Evolutionary conservation across 2,888 invertebrate genomes (phyloP).

Genomic region (Pyrrhosoma nymphula): DNA sequence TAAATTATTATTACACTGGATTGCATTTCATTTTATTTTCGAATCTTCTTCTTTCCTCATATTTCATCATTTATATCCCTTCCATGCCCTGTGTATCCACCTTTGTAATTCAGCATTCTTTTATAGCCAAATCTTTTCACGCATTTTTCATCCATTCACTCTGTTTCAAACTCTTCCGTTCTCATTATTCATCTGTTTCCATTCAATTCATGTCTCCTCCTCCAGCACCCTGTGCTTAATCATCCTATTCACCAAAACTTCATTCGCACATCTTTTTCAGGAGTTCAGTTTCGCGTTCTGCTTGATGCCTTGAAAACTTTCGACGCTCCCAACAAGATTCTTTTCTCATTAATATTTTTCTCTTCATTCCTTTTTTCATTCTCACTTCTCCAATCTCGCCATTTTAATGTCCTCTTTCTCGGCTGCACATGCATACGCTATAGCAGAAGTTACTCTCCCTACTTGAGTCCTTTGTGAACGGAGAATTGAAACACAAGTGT

Average conservation of each 20-base stretch:
- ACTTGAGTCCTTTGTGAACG: too few species aligned
- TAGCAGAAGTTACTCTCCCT: too few species aligned
- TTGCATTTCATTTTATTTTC: not conserved
- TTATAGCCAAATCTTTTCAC: not conserved
- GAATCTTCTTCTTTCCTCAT: not conserved
- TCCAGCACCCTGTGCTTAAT: not conserved
- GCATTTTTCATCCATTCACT: not conserved
- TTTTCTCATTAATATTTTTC: conserved; percentile 2
- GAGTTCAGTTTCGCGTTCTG: not conserved
- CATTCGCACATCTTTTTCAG: not conserved
- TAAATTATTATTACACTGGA: too few species aligned
- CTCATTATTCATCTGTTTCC: not conserved
- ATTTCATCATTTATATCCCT: not conserved
- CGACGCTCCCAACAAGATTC: not conserved
- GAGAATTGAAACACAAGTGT: too few species aligned
- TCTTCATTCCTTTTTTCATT: not conserved
- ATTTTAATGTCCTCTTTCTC: too few species aligned
- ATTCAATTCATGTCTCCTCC: not conserved
- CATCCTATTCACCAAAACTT: not conserved
- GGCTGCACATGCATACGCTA: too few species aligned
- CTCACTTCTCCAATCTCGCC: too few species aligned
- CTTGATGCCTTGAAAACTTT: not conserved
- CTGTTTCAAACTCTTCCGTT: conserved; percentile 2
- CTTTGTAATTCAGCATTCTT: not conserved
- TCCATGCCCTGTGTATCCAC: not conserved